phyloP scores from a whole-genome alignment of 2,113 vertebrate species.

The Carassius carassius region DNA sequence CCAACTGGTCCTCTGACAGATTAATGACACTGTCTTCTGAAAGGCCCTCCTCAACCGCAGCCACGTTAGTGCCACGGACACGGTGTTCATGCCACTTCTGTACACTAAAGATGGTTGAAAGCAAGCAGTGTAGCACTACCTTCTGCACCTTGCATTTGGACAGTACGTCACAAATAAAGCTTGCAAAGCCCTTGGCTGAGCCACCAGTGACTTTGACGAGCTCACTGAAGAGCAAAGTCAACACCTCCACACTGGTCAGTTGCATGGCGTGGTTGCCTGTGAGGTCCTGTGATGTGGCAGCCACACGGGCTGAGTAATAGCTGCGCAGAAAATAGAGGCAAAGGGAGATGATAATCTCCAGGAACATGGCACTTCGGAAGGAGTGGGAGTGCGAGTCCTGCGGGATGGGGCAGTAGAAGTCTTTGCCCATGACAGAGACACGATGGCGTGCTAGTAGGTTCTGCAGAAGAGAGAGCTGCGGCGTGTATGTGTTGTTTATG shows the following conservation, averaged over 20 bases:
- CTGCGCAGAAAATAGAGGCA: conserved; percentile 94
- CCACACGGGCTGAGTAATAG: conserved; percentile 92
- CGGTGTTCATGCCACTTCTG: conserved; percentile 96
- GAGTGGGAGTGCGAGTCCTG: conserved; percentile 91
- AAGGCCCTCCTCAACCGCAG: conserved; percentile 90
- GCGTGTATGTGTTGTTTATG: conserved; percentile 95
- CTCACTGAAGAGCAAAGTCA: conserved; percentile 92
- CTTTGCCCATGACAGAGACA: conserved; percentile 98
- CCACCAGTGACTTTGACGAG: conserved; percentile 91
- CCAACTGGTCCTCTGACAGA: conserved; percentile 94
- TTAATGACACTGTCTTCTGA: conserved; percentile 97
- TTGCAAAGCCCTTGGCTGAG: conserved; percentile 95
- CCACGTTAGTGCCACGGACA: conserved; percentile 79
- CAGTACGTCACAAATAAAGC: conserved; percentile 95
- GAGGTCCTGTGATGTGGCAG: conserved; percentile 87
- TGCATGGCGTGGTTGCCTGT: conserved; percentile 97
- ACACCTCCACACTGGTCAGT: conserved; percentile 94
- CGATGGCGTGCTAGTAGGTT: conserved; percentile 94
- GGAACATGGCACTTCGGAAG: conserved; percentile 97
- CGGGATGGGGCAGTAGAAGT: conserved; percentile 96
- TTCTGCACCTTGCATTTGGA: conserved; percentile 99
- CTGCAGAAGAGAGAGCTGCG: conserved; percentile 93
- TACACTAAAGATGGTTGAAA: conserved; percentile 94
- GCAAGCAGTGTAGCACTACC: conserved; percentile 92
- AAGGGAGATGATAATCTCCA: conserved; percentile 96